These are phyloP conservation scores for Psittacula cyanocephala DNA, from an alignment of 2,113 vertebrate genomes.

Conservation along the genomic window DNA sequence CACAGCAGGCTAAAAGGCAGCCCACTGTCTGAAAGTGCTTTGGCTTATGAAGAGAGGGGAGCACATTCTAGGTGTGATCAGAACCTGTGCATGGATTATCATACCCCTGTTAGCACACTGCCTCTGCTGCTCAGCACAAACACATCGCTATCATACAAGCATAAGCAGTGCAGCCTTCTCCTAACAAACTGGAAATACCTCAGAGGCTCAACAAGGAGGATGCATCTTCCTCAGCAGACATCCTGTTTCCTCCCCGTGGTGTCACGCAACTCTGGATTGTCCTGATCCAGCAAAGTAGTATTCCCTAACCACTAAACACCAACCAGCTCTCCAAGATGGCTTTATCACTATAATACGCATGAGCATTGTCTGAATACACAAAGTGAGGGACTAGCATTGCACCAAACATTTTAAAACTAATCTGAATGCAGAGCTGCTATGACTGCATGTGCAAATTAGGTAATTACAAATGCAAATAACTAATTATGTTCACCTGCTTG, in stretches of 20 bases:
- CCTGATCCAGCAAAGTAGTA: background rate
- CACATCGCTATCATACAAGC: rapidly evolving
- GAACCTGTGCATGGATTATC: rapidly evolving
- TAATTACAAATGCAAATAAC: background rate
- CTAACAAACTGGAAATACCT: background rate
- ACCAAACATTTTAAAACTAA: background rate
- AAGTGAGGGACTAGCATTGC: background rate
- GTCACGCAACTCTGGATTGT: rapidly evolving
- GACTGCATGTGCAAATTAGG: constrained; percentile 7
- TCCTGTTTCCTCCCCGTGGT: rapidly evolving
- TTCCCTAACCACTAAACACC: background rate
- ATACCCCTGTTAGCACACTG: rapidly evolving
- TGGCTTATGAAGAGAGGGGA: background rate
- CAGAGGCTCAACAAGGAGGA: background rate
- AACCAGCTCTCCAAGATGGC: background rate
- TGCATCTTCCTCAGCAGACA: background rate
- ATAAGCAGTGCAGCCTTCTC: background rate
- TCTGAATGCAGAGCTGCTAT: constrained; percentile 13
- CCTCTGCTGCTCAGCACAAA: background rate
- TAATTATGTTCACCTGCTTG: constrained; percentile 35
- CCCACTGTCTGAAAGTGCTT: too few species aligned
- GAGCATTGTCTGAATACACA: background rate
- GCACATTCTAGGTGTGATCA: background rate
- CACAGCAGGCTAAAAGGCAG: background rate
- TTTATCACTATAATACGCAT: background rate